Percentiles rank a stretch among this genome's conserved stretches.
Evolutionary conservation across 2,797 vertebrate genomes (phyloP).

Genomic region (Anguilla obscura): DNA sequence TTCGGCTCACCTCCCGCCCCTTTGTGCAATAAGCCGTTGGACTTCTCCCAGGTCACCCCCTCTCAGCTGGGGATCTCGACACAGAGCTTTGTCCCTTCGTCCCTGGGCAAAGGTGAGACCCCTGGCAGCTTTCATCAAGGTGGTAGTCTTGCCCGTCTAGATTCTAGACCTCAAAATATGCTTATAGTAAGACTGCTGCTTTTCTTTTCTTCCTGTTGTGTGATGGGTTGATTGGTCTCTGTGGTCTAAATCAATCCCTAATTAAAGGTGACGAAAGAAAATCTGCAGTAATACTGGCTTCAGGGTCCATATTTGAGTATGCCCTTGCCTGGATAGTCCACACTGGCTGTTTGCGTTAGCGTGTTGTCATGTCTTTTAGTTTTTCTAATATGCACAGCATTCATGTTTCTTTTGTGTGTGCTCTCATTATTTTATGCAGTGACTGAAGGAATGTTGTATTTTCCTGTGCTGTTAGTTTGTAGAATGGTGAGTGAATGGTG

Average conservation of each 20-base stretch:
- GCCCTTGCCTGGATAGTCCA: neutral
- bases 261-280: neutral
- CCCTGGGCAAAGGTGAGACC: slow-evolving; percentile 63
- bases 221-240: neutral
- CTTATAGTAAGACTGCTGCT: neutral
- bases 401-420: neutral
- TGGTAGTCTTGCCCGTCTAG: neutral
- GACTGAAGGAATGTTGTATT: neutral
- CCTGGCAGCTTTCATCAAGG: neutral
- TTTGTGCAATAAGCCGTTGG: slow-evolving; percentile 40
- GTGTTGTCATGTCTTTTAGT: neutral
- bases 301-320: neutral
- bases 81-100: slow-evolving; percentile 64
- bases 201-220: neutral
- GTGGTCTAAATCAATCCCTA: no score
- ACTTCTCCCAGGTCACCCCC: slow-evolving; percentile 64
- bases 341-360: neutral
- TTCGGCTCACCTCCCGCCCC: slow-evolving; percentile 23
- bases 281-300: neutral
- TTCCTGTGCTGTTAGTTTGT: neutral
- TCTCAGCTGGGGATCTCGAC: slow-evolving; percentile 69
- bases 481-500: no score
- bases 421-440: neutral
- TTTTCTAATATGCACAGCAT: neutral
- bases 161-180: no score